Percentiles rank a stretch among this genome's conserved stretches.
Evolutionary conservation across 92 coral and sea anemone species (phyloP).

Genomic region (Siderastrea siderea): DNA sequence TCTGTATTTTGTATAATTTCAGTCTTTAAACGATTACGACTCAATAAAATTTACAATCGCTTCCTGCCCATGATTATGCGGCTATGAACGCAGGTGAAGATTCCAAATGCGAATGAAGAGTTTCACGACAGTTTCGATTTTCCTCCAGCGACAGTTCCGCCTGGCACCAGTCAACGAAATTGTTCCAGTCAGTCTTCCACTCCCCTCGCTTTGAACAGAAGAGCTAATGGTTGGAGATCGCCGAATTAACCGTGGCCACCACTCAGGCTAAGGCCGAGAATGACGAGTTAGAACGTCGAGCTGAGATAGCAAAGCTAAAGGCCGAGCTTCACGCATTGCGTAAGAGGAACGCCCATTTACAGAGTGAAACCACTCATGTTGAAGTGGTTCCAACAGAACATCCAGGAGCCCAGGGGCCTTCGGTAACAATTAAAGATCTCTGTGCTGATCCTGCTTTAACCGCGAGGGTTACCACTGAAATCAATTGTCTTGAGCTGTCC

Average conservation of each 20-base stretch:
- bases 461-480: slow-evolving; percentile 17
- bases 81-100: slow-evolving; percentile 19
- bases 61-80: slow-evolving; percentile 18
- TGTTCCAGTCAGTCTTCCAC: slow-evolving; percentile 2
- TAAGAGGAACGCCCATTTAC: slow-evolving; percentile 4
- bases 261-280: slow-evolving; percentile 20
- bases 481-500: slow-evolving; percentile 27
- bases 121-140: slow-evolving; percentile 28
- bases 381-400: slow-evolving; percentile 3
- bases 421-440: slow-evolving; percentile 8
- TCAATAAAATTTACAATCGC: slow-evolving; percentile 8
- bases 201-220: slow-evolving; percentile 9
- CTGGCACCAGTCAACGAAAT: slow-evolving; percentile 7
- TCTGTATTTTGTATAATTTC: too few relatives aligned
- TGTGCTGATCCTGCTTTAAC: slow-evolving; percentile 17
- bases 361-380: not conserved
- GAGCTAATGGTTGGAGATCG: not conserved
- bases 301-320: slow-evolving; percentile 1
- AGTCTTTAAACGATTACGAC: not conserved
- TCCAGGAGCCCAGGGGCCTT: not conserved
- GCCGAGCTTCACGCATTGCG: slow-evolving; percentile 10
- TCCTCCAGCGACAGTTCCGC: not conserved
- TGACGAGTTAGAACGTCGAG: not conserved
- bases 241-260: not conserved
- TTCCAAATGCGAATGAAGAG: not conserved